Percentiles rank a stretch among this genome's conserved stretches.
phyloP scores from a whole-genome alignment of 2,888 invertebrate genomes.

The Drosophila pseudotakahashii region DNA sequence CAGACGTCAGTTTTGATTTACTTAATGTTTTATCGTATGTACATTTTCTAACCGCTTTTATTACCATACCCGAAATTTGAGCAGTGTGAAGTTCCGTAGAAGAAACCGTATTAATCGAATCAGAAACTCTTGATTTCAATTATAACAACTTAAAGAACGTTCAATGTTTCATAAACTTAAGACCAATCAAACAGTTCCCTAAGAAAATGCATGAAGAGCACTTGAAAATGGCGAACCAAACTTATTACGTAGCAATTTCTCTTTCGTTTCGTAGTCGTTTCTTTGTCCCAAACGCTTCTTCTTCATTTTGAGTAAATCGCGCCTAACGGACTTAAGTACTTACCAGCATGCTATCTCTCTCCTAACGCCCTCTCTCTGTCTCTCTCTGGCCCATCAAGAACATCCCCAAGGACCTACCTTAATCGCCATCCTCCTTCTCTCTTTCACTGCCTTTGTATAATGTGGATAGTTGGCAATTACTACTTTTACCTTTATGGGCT shows the following conservation, averaged over 20 bases:
- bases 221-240: slow-evolving; percentile 67
- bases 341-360: slow-evolving; percentile 56
- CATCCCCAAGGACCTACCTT: slow-evolving; percentile 31
- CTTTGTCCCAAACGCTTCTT: slow-evolving; percentile 68
- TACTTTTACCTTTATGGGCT: slow-evolving; percentile 17
- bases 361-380: slow-evolving; percentile 2
- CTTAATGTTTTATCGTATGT: slow-evolving; percentile 66
- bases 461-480: slow-evolving; percentile 21
- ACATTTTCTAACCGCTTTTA: slow-evolving; percentile 71
- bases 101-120: slow-evolving; percentile 52
- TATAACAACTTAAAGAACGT: slow-evolving; percentile 46
- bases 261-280: slow-evolving; percentile 72
- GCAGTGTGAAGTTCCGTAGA: slow-evolving; percentile 61
- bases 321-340: slow-evolving; percentile 57
- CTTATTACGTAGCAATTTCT: slow-evolving; percentile 63
- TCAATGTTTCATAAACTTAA: slow-evolving; percentile 40
- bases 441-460: slow-evolving; percentile 1
- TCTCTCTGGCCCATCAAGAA: slow-evolving; percentile 41
- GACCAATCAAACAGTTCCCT: slow-evolving; percentile 40
- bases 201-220: slow-evolving; percentile 81
- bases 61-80: slow-evolving; percentile 47
- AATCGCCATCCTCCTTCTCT: slow-evolving; percentile 5
- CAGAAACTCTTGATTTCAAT: slow-evolving; percentile 50
- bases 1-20: slow-evolving; percentile 32
- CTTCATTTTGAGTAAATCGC: slow-evolving; percentile 60